These are phyloP conservation scores for Lamellibrachia satsuma DNA, from an alignment of 2,888 invertebrate species.

Conservation along the genomic window DNA sequence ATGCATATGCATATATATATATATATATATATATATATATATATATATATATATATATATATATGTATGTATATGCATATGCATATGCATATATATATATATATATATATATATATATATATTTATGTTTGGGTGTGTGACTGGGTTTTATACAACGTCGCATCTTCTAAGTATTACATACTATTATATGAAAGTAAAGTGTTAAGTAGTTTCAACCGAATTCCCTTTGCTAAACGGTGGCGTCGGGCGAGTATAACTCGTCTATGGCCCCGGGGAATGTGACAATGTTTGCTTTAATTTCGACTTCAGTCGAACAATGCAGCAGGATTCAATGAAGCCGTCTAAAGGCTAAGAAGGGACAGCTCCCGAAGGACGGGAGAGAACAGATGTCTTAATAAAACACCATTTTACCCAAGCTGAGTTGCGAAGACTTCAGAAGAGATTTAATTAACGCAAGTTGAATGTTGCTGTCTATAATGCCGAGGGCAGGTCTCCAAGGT, in stretches of 20 bases:
- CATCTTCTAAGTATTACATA: not conserved
- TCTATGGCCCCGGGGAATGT: not conserved
- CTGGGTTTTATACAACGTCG: not conserved
- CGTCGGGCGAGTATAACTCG: not conserved
- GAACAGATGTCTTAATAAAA: not conserved
- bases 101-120: constrained; percentile 25
- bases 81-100: constrained; percentile 22
- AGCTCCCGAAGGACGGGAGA: not conserved
- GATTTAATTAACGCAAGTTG: not conserved
- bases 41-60: not conserved
- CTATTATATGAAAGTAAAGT: not conserved
- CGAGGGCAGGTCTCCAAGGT: not conserved
- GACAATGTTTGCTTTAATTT: not conserved
- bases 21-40: not conserved
- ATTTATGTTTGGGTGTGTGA: not conserved
- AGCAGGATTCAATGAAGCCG: not conserved
- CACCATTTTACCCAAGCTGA: not conserved
- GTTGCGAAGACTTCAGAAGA: not conserved
- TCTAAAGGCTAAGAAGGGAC: not conserved
- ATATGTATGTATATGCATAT: too few relatives aligned
- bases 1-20: not conserved
- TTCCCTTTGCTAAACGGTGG: not conserved
- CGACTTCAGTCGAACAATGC: not conserved
- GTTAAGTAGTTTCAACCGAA: not conserved
- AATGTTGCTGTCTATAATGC: not conserved